Evolutionary conservation across 2,797 vertebrate species (phyloP).

Genomic region (Oceanodroma leucorhoa): DNA sequence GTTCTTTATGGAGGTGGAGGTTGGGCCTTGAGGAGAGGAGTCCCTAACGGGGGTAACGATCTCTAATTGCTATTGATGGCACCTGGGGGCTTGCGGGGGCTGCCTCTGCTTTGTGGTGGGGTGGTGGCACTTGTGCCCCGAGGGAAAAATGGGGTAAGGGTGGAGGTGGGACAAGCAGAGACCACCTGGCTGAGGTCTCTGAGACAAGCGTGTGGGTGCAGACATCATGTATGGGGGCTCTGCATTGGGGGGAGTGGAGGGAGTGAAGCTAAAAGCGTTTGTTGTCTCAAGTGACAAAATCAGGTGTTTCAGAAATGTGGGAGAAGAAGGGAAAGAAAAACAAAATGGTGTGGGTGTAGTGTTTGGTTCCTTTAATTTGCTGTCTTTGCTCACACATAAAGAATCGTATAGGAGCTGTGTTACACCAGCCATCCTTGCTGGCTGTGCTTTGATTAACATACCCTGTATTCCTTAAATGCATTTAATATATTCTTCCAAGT

Average conservation of each 20-base stretch:
- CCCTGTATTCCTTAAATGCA: not conserved
- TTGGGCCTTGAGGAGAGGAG: not conserved
- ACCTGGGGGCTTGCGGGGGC: fast-evolving
- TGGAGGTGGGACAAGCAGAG: not conserved
- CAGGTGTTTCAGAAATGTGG: not conserved
- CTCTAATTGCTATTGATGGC: not conserved
- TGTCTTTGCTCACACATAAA: not conserved
- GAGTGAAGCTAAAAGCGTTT: not conserved
- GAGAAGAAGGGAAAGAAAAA: not conserved
- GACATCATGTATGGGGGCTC: fast-evolving
- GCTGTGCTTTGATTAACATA: not conserved
- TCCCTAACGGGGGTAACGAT: fast-evolving
- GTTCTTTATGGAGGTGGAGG: not conserved
- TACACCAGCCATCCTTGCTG: not conserved
- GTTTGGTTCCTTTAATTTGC: not conserved
- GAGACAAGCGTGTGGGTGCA: fast-evolving
- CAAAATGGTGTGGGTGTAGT: not conserved
- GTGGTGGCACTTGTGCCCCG: not conserved
- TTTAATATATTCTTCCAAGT: not conserved
- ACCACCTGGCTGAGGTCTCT: fast-evolving
- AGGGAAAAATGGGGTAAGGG: not conserved
- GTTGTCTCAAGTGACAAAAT: not conserved
- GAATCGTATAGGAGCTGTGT: not conserved
- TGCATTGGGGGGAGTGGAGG: fast-evolving
- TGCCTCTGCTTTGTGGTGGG: not conserved